Evolutionary conservation across 2,797 vertebrate species (phyloP).

Genomic region (Phoebastria nigripes): DNA sequence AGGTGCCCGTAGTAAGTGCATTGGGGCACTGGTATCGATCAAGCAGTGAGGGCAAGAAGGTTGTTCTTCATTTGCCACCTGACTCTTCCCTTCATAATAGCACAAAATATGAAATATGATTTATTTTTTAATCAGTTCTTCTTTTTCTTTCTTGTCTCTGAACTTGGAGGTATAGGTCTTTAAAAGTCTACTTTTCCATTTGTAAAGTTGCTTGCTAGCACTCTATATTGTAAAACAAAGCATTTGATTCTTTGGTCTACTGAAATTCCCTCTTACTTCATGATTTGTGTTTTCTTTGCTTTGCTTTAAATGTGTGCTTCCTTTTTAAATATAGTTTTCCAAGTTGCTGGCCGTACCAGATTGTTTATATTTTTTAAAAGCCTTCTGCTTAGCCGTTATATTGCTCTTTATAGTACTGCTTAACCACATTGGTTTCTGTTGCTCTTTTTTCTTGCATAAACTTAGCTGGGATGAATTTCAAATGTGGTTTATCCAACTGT

Average conservation of each 20-base stretch:
- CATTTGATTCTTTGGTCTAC: neutral
- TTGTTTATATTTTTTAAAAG: conserved; percentile 78
- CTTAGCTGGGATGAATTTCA: conserved; percentile 78
- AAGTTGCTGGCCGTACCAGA: conserved; percentile 73
- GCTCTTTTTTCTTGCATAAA: conserved; percentile 77
- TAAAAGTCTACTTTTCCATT: neutral
- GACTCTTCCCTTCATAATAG: neutral
- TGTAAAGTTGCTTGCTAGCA: neutral
- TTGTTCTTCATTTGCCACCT: neutral
- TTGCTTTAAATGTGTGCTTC: conserved; percentile 71
- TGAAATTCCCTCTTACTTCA: conserved; percentile 48
- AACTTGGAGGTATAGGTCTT: neutral
- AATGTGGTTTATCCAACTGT: conserved; percentile 79
- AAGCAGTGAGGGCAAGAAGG: fast-evolving
- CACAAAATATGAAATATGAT: neutral
- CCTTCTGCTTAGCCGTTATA: conserved; percentile 76
- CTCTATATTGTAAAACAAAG: fast-evolving
- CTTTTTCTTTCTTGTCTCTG: neutral
- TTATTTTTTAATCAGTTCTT: neutral
- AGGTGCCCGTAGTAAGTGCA: fast-evolving
- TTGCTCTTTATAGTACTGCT: conserved; percentile 66
- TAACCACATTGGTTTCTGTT: conserved; percentile 73
- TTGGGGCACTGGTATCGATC: fast-evolving
- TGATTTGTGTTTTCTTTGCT: conserved; percentile 46
- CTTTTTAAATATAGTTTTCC: conserved; percentile 74